Percentiles rank a stretch among this genome's conserved stretches.
phyloP scores from a whole-genome alignment of 2,797 vertebrate genomes.

The Sylvia borin region DNA sequence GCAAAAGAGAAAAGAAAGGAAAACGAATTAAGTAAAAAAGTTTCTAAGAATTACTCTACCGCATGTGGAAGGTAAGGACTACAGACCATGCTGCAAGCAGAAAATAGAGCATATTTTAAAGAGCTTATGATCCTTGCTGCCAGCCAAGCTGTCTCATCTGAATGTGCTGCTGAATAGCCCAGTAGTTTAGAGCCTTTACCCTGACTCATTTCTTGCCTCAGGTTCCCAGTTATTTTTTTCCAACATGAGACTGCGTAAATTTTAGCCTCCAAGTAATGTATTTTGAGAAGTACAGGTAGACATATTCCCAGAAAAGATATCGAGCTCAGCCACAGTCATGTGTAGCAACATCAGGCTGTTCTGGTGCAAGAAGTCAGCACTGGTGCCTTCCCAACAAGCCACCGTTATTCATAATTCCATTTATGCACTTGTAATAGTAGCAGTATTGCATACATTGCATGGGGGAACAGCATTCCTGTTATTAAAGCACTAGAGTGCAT shows the following conservation, averaged over 20 bases:
- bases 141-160: rapidly evolving
- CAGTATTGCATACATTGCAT: neutral
- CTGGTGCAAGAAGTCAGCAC: neutral
- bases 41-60: neutral
- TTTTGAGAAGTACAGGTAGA: neutral
- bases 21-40: neutral
- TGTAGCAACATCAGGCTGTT: neutral
- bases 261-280: neutral
- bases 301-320: neutral
- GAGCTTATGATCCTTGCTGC: neutral
- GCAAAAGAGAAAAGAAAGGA: neutral
- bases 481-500: neutral
- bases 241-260: neutral
- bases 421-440: neutral
- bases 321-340: neutral
- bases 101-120: neutral
- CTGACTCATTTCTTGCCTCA: neutral
- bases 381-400: neutral
- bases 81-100: neutral
- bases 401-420: neutral
- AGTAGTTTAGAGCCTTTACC: neutral
- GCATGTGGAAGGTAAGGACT: neutral
- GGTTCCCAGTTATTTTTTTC: neutral
- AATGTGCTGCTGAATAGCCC: neutral
- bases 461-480: neutral